Conservation (phyloP, 2,113 vertebrate genomes). For the Chloroceryle aenea region DNA sequence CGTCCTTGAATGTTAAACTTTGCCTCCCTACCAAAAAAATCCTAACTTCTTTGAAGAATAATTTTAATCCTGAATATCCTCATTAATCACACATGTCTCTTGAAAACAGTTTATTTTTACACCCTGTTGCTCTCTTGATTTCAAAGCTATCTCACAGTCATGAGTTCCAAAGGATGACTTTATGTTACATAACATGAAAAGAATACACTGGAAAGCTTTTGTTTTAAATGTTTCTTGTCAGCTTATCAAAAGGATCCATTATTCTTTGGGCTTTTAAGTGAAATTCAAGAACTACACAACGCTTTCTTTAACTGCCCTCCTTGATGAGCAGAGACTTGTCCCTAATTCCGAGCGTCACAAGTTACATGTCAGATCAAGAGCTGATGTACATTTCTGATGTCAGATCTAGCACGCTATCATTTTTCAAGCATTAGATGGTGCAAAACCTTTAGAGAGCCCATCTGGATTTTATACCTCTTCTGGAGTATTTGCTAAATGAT, state of each 20-base stretch:
- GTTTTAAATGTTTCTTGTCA: constrained; percentile 32
- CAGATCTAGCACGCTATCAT: neutral
- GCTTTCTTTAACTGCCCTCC: neutral
- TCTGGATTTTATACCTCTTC: neutral
- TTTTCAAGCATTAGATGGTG: neutral
- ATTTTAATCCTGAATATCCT: neutral
- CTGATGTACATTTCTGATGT: neutral
- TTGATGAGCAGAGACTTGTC: neutral
- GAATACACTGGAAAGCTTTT: neutral
- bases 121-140: neutral
- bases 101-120: neutral
- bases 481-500: neutral
- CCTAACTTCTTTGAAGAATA: neutral
- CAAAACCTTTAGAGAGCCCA: neutral
- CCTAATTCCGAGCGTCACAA: neutral
- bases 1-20: neutral
- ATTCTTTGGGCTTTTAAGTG: constrained; percentile 6
- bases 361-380: neutral
- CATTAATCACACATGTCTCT: neutral
- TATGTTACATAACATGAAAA: neutral
- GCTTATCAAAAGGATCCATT: neutral
- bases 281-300: neutral
- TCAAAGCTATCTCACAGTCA: neutral
- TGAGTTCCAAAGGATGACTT: constrained; percentile 8
- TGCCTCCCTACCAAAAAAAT: neutral